Percentiles rank a stretch among this genome's conserved stretches.
Evolutionary conservation across 2,888 invertebrate genomes (phyloP).

Genomic region (Drosophila paramelanica): DNA sequence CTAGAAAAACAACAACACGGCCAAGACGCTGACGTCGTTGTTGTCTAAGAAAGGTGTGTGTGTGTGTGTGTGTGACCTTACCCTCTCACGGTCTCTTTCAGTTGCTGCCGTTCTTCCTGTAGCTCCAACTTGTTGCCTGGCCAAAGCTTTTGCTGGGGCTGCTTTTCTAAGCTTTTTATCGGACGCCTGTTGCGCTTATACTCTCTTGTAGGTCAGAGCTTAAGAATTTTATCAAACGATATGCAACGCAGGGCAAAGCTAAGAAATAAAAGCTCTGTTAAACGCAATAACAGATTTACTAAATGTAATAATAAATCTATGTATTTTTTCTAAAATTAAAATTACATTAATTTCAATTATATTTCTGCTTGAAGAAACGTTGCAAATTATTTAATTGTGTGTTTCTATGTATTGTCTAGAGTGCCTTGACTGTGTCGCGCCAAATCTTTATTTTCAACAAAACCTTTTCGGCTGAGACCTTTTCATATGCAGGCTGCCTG

Average conservation of each 20-base stretch:
- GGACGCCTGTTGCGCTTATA: slow-evolving; percentile 56
- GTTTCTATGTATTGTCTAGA: background rate
- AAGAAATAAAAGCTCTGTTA: slow-evolving; percentile 2
- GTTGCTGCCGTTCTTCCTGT: slow-evolving; percentile 38
- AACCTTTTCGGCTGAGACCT: slow-evolving; percentile 19
- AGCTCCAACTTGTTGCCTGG: slow-evolving; percentile 72
- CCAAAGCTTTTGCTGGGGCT: slow-evolving; percentile 28
- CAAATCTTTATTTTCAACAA: slow-evolving; percentile 6
- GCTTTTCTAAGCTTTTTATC: slow-evolving; percentile 52
- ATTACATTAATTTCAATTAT: background rate
- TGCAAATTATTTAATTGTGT: slow-evolving; percentile 5
- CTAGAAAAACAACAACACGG: slow-evolving; percentile 32
- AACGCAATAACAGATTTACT: background rate
- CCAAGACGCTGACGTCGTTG: slow-evolving; percentile 36
- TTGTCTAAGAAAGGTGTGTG: slow-evolving; percentile 24
- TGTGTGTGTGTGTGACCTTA: slow-evolving; percentile 13
- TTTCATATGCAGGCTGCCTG: slow-evolving; percentile 36
- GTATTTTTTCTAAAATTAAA: too few species aligned
- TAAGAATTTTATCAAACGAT: slow-evolving; percentile 8
- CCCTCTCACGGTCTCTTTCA: slow-evolving; percentile 13
- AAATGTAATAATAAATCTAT: background rate
- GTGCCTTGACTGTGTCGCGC: slow-evolving; percentile 2
- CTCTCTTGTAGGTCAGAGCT: slow-evolving; percentile 14
- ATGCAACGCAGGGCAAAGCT: background rate
- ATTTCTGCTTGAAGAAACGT: background rate